These are phyloP conservation scores for Deroplatys truncata DNA, from an alignment of 2,888 invertebrate genomes.

Conservation along the genomic window DNA sequence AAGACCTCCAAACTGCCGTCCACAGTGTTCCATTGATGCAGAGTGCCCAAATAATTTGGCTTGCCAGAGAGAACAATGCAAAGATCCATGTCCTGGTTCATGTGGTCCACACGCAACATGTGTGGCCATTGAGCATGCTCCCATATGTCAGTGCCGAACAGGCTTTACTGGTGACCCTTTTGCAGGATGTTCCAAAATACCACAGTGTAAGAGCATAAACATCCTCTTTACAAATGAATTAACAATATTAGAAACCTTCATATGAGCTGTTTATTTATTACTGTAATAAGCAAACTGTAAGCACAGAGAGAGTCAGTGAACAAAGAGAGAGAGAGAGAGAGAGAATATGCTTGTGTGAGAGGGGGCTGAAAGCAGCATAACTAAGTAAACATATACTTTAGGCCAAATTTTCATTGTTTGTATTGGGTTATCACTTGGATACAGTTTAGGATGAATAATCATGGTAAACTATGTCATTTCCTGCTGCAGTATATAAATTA, in stretches of 20 bases:
- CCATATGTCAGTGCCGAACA: slow-evolving; percentile 73
- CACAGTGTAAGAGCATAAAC: slow-evolving; percentile 41
- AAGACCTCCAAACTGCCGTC: slow-evolving; percentile 78
- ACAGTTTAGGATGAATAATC: no score
- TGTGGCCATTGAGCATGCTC: slow-evolving; percentile 76
- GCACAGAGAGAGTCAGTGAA: no score
- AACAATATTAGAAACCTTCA: not conserved
- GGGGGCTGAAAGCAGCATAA: no score
- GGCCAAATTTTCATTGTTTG: no score
- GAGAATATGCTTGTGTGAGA: no score
- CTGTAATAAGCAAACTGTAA: no score
- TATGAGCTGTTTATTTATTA: not conserved
- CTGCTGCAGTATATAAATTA: no score
- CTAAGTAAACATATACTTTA: no score
- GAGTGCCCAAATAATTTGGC: slow-evolving; percentile 82
- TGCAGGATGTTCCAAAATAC: slow-evolving; percentile 58
- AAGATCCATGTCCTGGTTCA: slow-evolving; percentile 79
- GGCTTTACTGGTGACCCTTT: slow-evolving; percentile 84
- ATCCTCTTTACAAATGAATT: not conserved
- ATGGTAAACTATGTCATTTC: no score
- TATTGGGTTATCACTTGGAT: no score
- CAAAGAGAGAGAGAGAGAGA: no score
- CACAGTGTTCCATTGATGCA: slow-evolving; percentile 78
- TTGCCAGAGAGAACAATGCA: slow-evolving; percentile 76
- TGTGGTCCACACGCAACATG: slow-evolving; percentile 77